These are phyloP conservation scores for Hoplostethus mediterraneus DNA, from an alignment of 2,797 vertebrate genomes.

Conservation along the genomic window DNA sequence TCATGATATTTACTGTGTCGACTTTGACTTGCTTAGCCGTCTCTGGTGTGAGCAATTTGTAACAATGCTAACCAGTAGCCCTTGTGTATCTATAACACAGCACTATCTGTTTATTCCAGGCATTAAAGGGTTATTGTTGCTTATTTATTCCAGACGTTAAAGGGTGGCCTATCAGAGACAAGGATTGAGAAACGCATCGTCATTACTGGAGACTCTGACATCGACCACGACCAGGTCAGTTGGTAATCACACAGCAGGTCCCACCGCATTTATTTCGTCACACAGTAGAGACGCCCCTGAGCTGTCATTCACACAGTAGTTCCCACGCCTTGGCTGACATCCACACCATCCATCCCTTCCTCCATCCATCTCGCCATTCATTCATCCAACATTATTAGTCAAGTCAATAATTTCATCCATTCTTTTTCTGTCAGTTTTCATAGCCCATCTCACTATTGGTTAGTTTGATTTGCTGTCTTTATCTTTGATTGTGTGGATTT, in stretches of 20 bases:
- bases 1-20: no score
- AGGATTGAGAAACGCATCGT: constrained; percentile 99
- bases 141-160: constrained; percentile 88
- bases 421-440: constrained; percentile 24
- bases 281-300: not conserved
- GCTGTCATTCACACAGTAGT: constrained; percentile 16
- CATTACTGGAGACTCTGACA: constrained; percentile 97
- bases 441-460: constrained; percentile 19
- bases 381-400: not conserved
- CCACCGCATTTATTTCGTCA: not conserved
- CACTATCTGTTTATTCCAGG: not conserved
- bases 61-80: not conserved
- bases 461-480: constrained; percentile 41
- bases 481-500: constrained; percentile 22
- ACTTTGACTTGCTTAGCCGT: no score
- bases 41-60: no score
- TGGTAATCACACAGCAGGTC: not conserved
- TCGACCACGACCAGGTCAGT: constrained; percentile 97
- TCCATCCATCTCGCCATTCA: constrained; percentile 4
- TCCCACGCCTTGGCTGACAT: constrained; percentile 16
- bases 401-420: not conserved
- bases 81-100: no score
- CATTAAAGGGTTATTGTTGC: not conserved
- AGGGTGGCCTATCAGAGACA: constrained; percentile 97
- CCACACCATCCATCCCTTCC: constrained; percentile 4